Evolutionary conservation across 2,113 vertebrate genomes (phyloP), one percentile per base, ranked within the genome.

Genomic region (Glareola pratincola): DNA sequence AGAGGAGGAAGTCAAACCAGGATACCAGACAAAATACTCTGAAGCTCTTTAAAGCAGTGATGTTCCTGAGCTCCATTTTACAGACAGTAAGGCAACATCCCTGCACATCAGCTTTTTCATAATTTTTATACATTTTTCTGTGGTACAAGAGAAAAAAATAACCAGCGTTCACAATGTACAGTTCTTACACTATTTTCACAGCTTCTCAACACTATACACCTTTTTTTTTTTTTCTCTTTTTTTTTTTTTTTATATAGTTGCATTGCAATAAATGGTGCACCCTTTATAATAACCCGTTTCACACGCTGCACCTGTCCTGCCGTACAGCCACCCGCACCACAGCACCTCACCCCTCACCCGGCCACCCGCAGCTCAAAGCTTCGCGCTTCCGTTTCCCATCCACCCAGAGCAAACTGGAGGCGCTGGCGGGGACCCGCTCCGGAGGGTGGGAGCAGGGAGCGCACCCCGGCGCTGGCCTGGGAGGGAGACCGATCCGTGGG

Each of bases 201-300:
- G 98, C 96, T 98, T 98, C 98, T 98, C 98, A 99, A 99, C 98
- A 98, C 98, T 99, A 98, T 98, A 98, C 96, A 98, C 98, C 82
- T 97, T 98, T 98, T 96, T 74, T 27, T 30, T 53, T 54, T 94
- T 98, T 98, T 96, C 71, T 27, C 18, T 53, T 54, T 94, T 24
- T 59, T n/a, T 95, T 97, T 32, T 50, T 97, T 98, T 98, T 62
- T 74, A 98, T 98, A 98, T 98, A 98, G 98, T 99, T 98, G 99
- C 98, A 99, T 95, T 98, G 98, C 98, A 98, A 98, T 98, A 98
- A 99, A 98, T 96, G 98, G 96, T 98, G 98, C 98, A 97, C 97
- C 98, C 98, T 98, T 97, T 86, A 84, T 95, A 95, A 95, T 92
- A 73, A 94, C 88, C 96, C 94, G 92, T 91, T 97, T 97, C 95